Evolutionary conservation across 2,797 vertebrate genomes (phyloP).

Genomic region (Falco rusticolus): DNA sequence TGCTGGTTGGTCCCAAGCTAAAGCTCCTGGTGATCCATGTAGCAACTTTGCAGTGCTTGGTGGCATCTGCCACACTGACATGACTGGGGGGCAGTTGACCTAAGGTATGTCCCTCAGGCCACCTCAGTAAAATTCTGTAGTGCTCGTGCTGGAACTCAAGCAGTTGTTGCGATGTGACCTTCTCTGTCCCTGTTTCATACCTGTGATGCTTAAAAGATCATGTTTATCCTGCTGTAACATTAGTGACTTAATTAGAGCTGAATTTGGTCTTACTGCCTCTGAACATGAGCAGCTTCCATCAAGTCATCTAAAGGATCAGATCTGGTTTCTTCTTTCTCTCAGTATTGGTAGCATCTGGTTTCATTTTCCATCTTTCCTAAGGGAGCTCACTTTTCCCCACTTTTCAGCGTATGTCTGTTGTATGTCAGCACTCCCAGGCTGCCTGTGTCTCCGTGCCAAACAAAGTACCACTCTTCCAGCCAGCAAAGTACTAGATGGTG

Average conservation of each 20-base stretch:
- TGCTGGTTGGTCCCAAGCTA: not conserved
- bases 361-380: slow-evolving; percentile 58
- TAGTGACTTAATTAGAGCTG: slow-evolving; percentile 59
- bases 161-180: slow-evolving; percentile 10
- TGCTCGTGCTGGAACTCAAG: not conserved
- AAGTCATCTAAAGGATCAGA: slow-evolving; percentile 55
- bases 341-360: slow-evolving; percentile 46
- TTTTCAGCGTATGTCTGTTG: slow-evolving; percentile 27
- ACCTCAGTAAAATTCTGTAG: not conserved
- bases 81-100: not conserved
- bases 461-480: not conserved
- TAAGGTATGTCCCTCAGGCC: not conserved
- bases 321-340: slow-evolving; percentile 55
- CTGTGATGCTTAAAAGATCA: slow-evolving; percentile 47
- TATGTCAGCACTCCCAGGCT: not conserved
- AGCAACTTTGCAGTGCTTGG: not conserved
- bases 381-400: slow-evolving; percentile 53
- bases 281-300: slow-evolving; percentile 55
- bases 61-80: not conserved
- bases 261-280: slow-evolving; percentile 41
- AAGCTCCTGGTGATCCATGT: not conserved
- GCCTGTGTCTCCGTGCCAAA: not conserved
- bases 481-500: not conserved
- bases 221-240: slow-evolving; percentile 50
- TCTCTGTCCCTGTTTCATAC: slow-evolving; percentile 9